A percentile compares a stretch with the other conserved stretches of the same genome.
Conservation (phyloP, 2,888 invertebrate genomes). For the Pristionchus arcanus region DNA sequence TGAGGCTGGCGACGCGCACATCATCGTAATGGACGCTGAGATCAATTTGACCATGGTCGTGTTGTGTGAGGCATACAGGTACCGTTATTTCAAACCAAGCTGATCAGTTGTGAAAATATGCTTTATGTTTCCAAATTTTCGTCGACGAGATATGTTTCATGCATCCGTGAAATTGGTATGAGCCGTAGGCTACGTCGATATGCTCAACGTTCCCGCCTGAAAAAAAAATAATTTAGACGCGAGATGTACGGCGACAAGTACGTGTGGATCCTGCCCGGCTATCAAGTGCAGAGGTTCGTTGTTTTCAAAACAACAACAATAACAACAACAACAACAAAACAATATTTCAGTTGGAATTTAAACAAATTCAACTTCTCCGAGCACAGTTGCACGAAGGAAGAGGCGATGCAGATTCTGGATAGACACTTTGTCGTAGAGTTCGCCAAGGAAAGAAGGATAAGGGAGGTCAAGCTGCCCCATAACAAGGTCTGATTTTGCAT, state of each 20-base stretch:
- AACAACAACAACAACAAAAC: not conserved
- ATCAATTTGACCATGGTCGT: slow-evolving; percentile 90
- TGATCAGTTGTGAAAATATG: too few relatives aligned
- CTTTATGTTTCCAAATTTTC: too few relatives aligned
- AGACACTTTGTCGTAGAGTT: slow-evolving; percentile 86
- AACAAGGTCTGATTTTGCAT: slow-evolving; percentile 60
- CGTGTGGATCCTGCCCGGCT: slow-evolving; percentile 94
- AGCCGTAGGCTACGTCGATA: not conserved
- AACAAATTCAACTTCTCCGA: not conserved
- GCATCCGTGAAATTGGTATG: too few relatives aligned
- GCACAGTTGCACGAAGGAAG: slow-evolving; percentile 84
- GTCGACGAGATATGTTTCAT: too few relatives aligned
- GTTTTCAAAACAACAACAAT: not conserved
- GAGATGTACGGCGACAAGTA: slow-evolving; percentile 91
- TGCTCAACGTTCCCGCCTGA: not conserved
- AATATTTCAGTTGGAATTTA: not conserved
- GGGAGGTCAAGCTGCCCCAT: slow-evolving; percentile 61
- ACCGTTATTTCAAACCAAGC: not conserved
- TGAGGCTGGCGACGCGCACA: slow-evolving; percentile 90
- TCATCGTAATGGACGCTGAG: slow-evolving; percentile 96
- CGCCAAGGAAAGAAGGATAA: slow-evolving; percentile 66
- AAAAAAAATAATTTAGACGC: slow-evolving; percentile 28
- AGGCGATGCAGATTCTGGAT: slow-evolving; percentile 89
- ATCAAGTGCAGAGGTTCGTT: slow-evolving; percentile 75
- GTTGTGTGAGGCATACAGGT: slow-evolving; percentile 55